A percentile compares a stretch with the other conserved stretches of the same genome.
Conservation (phyloP, 2,113 vertebrate species). For the Ammodytes marinus region DNA sequence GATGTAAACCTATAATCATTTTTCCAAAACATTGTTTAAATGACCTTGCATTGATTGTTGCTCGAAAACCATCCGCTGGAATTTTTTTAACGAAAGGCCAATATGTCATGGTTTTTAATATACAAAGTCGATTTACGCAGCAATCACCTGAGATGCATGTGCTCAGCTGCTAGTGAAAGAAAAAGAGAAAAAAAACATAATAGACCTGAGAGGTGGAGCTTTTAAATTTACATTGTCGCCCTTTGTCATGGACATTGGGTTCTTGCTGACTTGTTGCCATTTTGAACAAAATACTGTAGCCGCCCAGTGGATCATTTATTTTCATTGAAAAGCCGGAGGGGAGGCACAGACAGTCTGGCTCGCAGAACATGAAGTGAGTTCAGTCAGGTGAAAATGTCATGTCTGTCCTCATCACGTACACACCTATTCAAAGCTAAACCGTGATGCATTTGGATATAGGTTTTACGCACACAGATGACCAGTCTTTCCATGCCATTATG, state of each 20-base stretch:
- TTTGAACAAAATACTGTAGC: conserved; percentile 52
- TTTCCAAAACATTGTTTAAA: conserved; percentile 1
- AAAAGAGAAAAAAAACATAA: background rate
- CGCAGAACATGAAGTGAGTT: conserved; percentile 57
- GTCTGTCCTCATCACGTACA: conserved; percentile 41
- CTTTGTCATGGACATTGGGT: conserved; percentile 44
- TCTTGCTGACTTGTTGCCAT: conserved; percentile 61
- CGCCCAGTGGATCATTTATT: conserved; percentile 57
- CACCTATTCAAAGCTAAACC: background rate
- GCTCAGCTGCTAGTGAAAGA: background rate
- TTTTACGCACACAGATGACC: conserved; percentile 13
- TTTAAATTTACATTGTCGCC: conserved; percentile 48
- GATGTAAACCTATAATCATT: background rate
- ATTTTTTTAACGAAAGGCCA: conserved; percentile 3
- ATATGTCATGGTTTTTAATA: conserved; percentile 13
- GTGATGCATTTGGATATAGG: conserved; percentile 3
- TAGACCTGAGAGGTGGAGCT: conserved; percentile 17
- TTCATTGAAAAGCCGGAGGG: conserved; percentile 59
- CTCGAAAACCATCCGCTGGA: background rate
- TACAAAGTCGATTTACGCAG: background rate
- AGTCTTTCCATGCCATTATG: background rate
- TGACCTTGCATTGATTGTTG: conserved; percentile 13
- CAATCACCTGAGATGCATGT: background rate
- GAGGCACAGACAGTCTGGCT: conserved; percentile 47
- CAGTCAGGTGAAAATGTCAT: conserved; percentile 63